Evolutionary conservation across 2,797 vertebrate genomes (phyloP).

Genomic region (Squalus acanthias): DNA sequence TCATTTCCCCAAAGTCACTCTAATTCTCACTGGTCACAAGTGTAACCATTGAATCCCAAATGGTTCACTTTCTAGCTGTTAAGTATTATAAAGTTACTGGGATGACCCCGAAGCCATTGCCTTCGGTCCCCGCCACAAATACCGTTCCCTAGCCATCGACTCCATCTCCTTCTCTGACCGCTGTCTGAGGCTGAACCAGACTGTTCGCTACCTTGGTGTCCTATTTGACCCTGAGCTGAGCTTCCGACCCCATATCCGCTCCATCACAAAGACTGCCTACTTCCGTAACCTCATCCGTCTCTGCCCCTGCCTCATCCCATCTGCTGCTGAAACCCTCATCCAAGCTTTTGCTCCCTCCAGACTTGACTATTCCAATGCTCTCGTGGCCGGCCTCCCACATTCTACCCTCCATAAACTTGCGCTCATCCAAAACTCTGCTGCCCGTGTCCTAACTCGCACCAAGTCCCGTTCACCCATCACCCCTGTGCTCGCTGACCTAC

Average conservation of each 20-base stretch:
- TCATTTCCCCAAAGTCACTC: not conserved
- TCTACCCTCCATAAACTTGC: not conserved
- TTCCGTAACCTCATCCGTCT: not conserved
- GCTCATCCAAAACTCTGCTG: not conserved
- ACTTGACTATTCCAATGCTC: not conserved
- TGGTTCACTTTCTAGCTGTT: not conserved
- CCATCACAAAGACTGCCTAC: not conserved
- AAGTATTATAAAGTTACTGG: not conserved
- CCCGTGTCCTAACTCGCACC: too few species aligned
- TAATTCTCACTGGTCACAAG: not conserved
- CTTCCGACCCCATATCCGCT: not conserved
- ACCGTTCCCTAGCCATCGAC: too few species aligned
- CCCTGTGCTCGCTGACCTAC: too few species aligned
- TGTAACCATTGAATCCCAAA: not conserved
- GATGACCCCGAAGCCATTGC: not conserved
- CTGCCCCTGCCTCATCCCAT: not conserved
- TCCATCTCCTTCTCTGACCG: too few species aligned
- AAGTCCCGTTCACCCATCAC: too few species aligned
- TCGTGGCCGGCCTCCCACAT: not conserved
- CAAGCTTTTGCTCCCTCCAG: not conserved
- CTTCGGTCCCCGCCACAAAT: not conserved
- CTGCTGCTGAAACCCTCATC: not conserved
- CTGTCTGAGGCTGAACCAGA: too few species aligned
- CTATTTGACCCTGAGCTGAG: too few species aligned
- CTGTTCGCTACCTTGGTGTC: too few species aligned